These are phyloP conservation scores for Corapipo altera DNA, from an alignment of 2,113 vertebrate genomes.

Conservation along the genomic window DNA sequence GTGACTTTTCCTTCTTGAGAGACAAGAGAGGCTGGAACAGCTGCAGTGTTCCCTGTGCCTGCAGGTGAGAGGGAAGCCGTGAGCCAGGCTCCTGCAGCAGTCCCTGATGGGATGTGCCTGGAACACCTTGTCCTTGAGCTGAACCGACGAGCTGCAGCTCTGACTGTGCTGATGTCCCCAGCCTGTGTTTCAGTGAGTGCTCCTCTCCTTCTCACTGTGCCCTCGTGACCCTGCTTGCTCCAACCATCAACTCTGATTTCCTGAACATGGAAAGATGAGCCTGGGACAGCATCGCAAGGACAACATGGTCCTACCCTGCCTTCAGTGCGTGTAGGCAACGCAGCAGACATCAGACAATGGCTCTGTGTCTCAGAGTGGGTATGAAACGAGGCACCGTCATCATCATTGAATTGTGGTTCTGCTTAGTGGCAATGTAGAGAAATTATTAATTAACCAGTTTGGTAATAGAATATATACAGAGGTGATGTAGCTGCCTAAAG, in stretches of 20 bases:
- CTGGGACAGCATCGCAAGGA: background rate
- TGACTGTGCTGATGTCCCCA: background rate
- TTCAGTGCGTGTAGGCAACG: background rate
- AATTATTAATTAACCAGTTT: slow-evolving; percentile 72
- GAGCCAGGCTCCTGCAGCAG: background rate
- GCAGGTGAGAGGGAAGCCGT: background rate
- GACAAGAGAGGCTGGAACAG: background rate
- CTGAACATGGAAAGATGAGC: background rate
- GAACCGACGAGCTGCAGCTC: background rate
- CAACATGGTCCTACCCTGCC: background rate
- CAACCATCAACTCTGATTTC: rapidly evolving
- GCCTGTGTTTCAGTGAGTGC: background rate
- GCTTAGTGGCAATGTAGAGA: slow-evolving; percentile 55
- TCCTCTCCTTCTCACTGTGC: background rate
- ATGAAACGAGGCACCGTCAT: background rate
- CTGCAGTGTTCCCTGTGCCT: background rate
- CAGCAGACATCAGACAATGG: background rate
- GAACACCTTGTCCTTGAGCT: background rate
- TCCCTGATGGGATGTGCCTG: background rate
- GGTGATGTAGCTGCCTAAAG: background rate
- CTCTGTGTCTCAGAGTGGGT: background rate
- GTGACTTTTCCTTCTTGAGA: background rate
- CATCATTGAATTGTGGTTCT: slow-evolving; percentile 41
- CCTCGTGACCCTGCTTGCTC: background rate
- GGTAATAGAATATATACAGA: slow-evolving; percentile 60